Evolutionary conservation across 2,797 vertebrate genomes (phyloP), one percentile per base, ranked within the genome.

Genomic region (Melanotaenia trifasciata): DNA sequence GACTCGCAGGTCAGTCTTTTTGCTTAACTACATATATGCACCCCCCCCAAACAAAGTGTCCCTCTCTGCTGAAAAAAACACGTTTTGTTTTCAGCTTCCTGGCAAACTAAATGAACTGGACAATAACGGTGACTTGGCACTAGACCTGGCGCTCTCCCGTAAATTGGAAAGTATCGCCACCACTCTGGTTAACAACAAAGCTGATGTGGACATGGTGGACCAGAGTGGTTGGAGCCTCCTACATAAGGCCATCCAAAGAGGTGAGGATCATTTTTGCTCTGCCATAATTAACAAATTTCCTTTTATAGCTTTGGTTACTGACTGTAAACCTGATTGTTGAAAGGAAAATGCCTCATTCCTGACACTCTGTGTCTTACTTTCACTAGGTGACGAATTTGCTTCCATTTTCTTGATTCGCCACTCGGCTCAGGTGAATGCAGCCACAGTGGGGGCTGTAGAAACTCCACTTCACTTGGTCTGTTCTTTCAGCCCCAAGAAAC

Each of bases 221-320:
- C 96, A 96, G 89, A 97, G 90, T 60, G 98, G 98, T 85, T 98
- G 98, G 96, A 99, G 97, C 84, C 95, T 99, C 43, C 93, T 99
- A 58, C 98, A 99, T 77, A 99, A 98, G 94, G 97, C 97, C 77
- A 99, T 99, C 83, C 97, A 97, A 83, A 96, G 98, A 95, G 98
- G 98, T 99, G 53, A 74, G 90, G 24, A 14, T n/a, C 20, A 9
- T 45, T 45, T 45, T 26, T 56, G 13, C 12, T 56, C 11, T 16
- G 4, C 22, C 5, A 28, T 2, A 1, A 28, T 28, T 28, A 2
- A 30, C 24, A 16, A 5, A 13, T 28, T 16, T 28, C 16, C 26
- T 13, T 26, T 28, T 30, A 12, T 45, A 20, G 40, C 30, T 54
- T 57, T 58, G 45, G 54, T 47, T 24, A 24, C 28, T 47, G 20